Evolutionary conservation across 2,888 invertebrate genomes (phyloP), one percentile per base, ranked within the genome.

Genomic region (Creontiades dilutus): DNA sequence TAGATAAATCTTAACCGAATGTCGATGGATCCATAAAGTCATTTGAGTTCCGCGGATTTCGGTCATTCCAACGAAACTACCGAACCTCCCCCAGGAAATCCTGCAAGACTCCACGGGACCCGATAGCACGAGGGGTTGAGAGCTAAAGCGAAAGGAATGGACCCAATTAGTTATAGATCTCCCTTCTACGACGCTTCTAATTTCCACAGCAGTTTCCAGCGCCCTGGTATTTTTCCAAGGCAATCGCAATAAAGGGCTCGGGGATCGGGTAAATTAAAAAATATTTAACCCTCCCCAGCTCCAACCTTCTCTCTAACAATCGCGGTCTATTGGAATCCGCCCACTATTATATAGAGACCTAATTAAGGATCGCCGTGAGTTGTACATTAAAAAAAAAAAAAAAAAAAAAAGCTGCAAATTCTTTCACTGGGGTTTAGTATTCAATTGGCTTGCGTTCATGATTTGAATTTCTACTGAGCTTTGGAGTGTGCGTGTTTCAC

Each of bases 181-280:
- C 61, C 19, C 16, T n/a, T n/a, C 19, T 14, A 52, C 52, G 61
- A 19, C 16, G 61, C 61, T 61, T 2, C 61, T 61, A 61, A 61
- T 61, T 61, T 61, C 61, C 61, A 61, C 61, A 61, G 61, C 61
- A 61, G 61, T 61, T 61, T 61, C n/a, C 61, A 61, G 61, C 16
- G 61, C 61, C n/a, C 61, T 61, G 61, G 61, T 61, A 61, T 61
- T 61, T 61, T 61, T 16, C 61, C n/a, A n/a, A n/a, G 61, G 61
- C 61, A 61, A 61, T 61, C 61, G 61, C 61, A 61, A 61, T 61
- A 61, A 61, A 19, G 61, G 37, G 61, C 61, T 61, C 2, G n/a
- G 61, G 61, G 9, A 61, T n/a, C 61, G 61, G 19, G 16, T 5
- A 1, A 61, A 61, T n/a, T 61, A n/a, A 61, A 61, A 61, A 61